Percentiles rank a stretch among this genome's conserved stretches.
Evolutionary conservation across 2,113 vertebrate species (phyloP).

Genomic region (Psophia crepitans): DNA sequence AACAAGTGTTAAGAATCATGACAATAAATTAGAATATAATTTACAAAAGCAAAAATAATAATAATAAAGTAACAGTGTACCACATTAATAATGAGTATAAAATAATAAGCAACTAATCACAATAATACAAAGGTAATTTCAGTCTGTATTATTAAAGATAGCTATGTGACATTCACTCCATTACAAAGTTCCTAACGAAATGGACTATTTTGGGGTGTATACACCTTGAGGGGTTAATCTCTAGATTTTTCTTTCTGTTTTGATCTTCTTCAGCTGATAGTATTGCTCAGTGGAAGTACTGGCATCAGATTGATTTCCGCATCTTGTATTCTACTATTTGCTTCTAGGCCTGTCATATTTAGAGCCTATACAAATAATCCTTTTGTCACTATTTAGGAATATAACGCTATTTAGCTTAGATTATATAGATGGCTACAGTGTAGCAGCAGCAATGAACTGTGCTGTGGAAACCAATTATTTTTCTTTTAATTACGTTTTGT

Average conservation of each 20-base stretch:
- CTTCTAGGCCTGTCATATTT: constrained; percentile 15
- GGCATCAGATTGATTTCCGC: constrained; percentile 17
- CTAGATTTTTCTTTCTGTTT: constrained; percentile 41
- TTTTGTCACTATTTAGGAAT: constrained; percentile 44
- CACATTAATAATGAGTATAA: constrained; percentile 99
- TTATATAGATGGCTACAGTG: constrained; percentile 74
- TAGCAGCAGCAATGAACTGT: constrained; percentile 77
- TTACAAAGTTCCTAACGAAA: constrained; percentile 74
- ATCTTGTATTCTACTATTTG: constrained; percentile 21
- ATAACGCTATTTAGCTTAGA: constrained; percentile 62
- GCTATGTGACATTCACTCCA: constrained; percentile 90
- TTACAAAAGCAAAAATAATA: constrained; percentile 90
- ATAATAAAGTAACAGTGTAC: constrained; percentile 94
- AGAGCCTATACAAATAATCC: constrained; percentile 32
- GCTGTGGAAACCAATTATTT: constrained; percentile 45
- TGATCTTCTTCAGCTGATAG: constrained; percentile 54
- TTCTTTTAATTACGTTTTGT: constrained; percentile 26
- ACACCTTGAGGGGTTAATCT: constrained; percentile 55
- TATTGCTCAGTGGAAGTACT: constrained; percentile 50
- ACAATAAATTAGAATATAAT: constrained; percentile 99
- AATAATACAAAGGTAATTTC: constrained; percentile 85
- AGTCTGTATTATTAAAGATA: constrained; percentile 86
- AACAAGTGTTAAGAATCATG: constrained; percentile 90
- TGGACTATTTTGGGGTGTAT: constrained; percentile 56
- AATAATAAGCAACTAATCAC: constrained; percentile 96